Conservation (phyloP, 1,140 invertebrate species). For the Zaprionus nigranus region DNA sequence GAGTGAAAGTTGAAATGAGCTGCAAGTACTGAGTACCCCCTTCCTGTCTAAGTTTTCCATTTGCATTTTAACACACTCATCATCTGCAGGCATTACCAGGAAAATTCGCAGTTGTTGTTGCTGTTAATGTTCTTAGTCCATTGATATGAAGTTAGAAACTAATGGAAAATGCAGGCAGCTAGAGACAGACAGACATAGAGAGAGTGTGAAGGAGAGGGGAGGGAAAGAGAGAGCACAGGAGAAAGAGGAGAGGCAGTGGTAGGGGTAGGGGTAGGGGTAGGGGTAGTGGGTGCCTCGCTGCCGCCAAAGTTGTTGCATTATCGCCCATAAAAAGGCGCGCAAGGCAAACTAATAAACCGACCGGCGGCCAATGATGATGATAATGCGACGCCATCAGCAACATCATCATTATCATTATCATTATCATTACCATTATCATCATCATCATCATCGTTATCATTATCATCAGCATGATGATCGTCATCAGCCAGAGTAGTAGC, state of each 20-base stretch:
- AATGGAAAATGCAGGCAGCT: conserved; percentile 34
- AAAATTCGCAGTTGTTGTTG: background rate
- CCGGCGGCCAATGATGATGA: conserved; percentile 63
- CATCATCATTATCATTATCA: conserved; percentile 38
- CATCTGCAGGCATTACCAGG: conserved; percentile 1
- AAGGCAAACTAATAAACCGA: conserved; percentile 75
- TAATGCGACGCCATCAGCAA: conserved; percentile 63
- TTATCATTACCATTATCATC: conserved; percentile 22
- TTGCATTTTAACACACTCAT: conserved; percentile 41
- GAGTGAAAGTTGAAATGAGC: background rate
- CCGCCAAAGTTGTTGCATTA: conserved; percentile 19
- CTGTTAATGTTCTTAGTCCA: conserved; percentile 14
- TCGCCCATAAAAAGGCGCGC: conserved; percentile 65
- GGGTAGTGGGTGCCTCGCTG: conserved; percentile 24
- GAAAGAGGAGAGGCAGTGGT: background rate
- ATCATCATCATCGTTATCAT: conserved; percentile 34
- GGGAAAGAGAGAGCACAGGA: background rate
- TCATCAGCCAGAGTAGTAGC: background rate
- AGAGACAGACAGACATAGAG: conserved; percentile 6
- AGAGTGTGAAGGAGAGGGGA: background rate
- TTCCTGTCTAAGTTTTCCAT: background rate
- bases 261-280: background rate
- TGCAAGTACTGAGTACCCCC: background rate
- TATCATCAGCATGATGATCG: conserved; percentile 6
- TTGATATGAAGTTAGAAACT: conserved; percentile 34